phyloP scores from a whole-genome alignment of 1,140 invertebrate species.

The Drosophila lacteicornis region DNA sequence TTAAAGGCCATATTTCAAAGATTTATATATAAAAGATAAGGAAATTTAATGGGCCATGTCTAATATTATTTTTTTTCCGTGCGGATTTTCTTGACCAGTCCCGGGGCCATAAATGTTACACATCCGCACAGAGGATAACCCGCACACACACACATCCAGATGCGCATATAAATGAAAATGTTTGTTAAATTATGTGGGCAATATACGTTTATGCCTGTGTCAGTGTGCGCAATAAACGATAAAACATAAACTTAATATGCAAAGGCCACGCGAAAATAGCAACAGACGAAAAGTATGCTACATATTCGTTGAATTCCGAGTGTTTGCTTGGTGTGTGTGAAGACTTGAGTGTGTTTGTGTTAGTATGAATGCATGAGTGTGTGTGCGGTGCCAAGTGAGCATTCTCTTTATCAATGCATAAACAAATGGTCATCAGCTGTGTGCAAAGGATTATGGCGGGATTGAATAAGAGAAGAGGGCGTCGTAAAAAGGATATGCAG shows the following conservation, averaged over 20 bases:
- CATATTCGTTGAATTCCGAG: constrained; percentile 7
- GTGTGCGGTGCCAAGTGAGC: constrained; percentile 8
- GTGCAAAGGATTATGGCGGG: constrained; percentile 16
- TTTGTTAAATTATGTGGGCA: constrained; percentile 73
- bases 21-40: too few relatives aligned
- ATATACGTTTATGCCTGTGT: constrained; percentile 63
- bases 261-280: constrained; percentile 65
- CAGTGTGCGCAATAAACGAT: constrained; percentile 67
- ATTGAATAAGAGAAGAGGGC: constrained; percentile 1
- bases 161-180: constrained; percentile 64
- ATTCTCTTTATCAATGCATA: constrained; percentile 60
- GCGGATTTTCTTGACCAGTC: constrained; percentile 41
- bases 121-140: constrained; percentile 29
- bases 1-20: too few relatives aligned
- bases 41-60: too few relatives aligned
- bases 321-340: background rate
- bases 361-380: background rate
- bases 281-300: constrained; percentile 52
- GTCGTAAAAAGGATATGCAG: background rate
- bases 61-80: background rate
- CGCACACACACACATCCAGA: constrained; percentile 24
- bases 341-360: constrained; percentile 5
- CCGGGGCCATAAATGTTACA: constrained; percentile 51
- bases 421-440: constrained; percentile 69
- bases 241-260: constrained; percentile 72